These are phyloP conservation scores for Apostichopus leukothele DNA, from an alignment of 53 echinoderm and acorn worm species.

Conservation along the genomic window DNA sequence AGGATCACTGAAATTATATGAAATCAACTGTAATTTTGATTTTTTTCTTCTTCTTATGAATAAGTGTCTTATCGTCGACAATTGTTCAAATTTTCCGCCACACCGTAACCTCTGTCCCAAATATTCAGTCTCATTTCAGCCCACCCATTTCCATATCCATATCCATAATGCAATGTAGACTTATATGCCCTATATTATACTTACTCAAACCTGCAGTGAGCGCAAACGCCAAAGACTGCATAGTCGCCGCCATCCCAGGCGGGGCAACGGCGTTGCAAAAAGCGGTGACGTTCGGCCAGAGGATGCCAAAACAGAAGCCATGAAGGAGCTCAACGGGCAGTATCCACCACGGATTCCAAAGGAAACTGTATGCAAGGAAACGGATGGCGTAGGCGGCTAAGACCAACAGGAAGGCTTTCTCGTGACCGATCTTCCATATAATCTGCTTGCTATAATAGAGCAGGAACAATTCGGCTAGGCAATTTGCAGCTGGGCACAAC, in stretches of 20 bases:
- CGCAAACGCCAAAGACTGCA: slow-evolving; percentile 71
- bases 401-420: slow-evolving; percentile 60
- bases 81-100: too few relatives aligned
- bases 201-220: slow-evolving; percentile 54
- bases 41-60: too few relatives aligned
- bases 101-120: too few relatives aligned
- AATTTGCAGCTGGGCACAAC: slow-evolving; percentile 51
- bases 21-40: too few relatives aligned
- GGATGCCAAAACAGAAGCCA: slow-evolving; percentile 78
- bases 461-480: slow-evolving; percentile 60
- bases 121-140: too few relatives aligned
- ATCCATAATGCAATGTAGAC: too few relatives aligned
- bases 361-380: slow-evolving; percentile 80
- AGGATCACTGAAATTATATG: too few relatives aligned
- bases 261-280: slow-evolving; percentile 82
- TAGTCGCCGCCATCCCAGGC: slow-evolving; percentile 85
- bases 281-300: slow-evolving; percentile 84
- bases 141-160: too few relatives aligned
- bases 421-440: slow-evolving; percentile 58
- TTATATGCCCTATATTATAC: neutral
- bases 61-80: too few relatives aligned
- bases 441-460: slow-evolving; percentile 58
- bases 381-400: slow-evolving; percentile 72
- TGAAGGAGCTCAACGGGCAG: slow-evolving; percentile 84
- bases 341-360: slow-evolving; percentile 81